Evolutionary conservation across 2,797 vertebrate genomes (phyloP), one percentile per base, ranked within the genome.

Genomic region (Gorsachius magnificus): DNA sequence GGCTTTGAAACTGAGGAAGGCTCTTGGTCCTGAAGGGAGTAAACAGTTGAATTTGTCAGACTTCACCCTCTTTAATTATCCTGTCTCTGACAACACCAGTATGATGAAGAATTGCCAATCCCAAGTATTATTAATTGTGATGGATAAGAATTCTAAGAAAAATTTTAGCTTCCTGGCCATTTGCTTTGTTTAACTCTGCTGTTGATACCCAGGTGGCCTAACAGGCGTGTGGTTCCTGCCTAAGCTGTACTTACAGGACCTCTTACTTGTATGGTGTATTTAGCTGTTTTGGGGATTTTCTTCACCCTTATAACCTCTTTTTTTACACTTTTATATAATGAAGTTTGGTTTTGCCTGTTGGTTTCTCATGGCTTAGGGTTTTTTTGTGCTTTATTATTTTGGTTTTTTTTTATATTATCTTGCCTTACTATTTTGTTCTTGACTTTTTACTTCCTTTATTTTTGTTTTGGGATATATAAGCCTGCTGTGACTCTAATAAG

Each of bases 101-200:
- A 16, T 69, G 54, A 90, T 38, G 29, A 68, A 91, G 70, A 95
- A 54, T 81, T 96, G 65, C 68, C 50, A 7, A 54, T 86, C 72
- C 9, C 31, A 58, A 50, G 19, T 79, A 48, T 65, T 95, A 81
- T 29, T 88, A 83, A 78, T 91, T 89, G 50, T 61, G 81, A 87
- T 97, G 70, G 89, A 95, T 93, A 94, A 45, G 31, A 80, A 97
- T 94, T 96, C 72, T 87, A 97, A 96, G 78, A 92, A 84, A 95
- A 92, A 81, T 63, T 96, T 95, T 95, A 65, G 63, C 87, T 96
- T 96, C 82, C 78, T 70, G 70, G 56, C 58, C 61, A 65, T 92
- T 75, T 89, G 64, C 64, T 96, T 96, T 97, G 84, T 78, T 81
- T 93, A 85, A 95, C 57, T 93, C 66, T 94, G 33, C 94, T 94